Evolutionary conservation across 2,888 invertebrate species (phyloP).

Genomic region (Meiosimyza decipiens): DNA sequence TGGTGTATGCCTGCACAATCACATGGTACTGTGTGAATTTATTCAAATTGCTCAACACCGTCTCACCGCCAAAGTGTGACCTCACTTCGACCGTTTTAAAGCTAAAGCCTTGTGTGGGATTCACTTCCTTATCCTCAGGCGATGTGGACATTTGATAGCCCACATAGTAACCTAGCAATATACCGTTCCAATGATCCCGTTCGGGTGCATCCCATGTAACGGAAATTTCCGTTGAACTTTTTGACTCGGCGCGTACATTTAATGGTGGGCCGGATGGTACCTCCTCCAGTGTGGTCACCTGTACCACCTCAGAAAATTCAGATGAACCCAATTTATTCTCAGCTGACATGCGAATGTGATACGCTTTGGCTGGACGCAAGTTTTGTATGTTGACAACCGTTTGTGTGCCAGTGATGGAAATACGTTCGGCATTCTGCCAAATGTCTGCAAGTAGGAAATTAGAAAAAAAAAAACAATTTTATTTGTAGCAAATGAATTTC

Average conservation of each 20-base stretch:
- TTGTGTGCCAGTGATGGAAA: slow-evolving; percentile 84
- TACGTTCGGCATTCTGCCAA: slow-evolving; percentile 85
- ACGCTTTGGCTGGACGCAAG: slow-evolving; percentile 86
- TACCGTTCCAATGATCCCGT: slow-evolving; percentile 88
- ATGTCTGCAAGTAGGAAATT: slow-evolving; percentile 69
- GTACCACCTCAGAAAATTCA: slow-evolving; percentile 85
- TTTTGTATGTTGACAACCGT: slow-evolving; percentile 83
- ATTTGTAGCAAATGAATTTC: neutral
- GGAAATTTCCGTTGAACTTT: slow-evolving; percentile 85
- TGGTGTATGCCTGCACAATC: slow-evolving; percentile 88
- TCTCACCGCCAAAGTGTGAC: slow-evolving; percentile 78
- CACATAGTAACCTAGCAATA: slow-evolving; percentile 87
- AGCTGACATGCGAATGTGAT: slow-evolving; percentile 88
- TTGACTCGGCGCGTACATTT: slow-evolving; percentile 84
- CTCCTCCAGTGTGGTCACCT: slow-evolving; percentile 88
- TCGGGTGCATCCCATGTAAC: slow-evolving; percentile 90
- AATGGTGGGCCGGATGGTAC: slow-evolving; percentile 85
- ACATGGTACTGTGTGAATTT: slow-evolving; percentile 85
- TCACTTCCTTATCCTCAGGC: slow-evolving; percentile 66
- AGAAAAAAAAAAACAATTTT: slow-evolving; percentile 18
- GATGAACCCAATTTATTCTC: slow-evolving; percentile 90
- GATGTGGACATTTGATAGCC: slow-evolving; percentile 76
- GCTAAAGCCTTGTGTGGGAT: slow-evolving; percentile 73
- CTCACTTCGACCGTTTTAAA: slow-evolving; percentile 82
- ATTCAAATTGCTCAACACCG: slow-evolving; percentile 76